Conservation (phyloP, 2,113 vertebrate species). For the Crotalus helleri region DNA sequence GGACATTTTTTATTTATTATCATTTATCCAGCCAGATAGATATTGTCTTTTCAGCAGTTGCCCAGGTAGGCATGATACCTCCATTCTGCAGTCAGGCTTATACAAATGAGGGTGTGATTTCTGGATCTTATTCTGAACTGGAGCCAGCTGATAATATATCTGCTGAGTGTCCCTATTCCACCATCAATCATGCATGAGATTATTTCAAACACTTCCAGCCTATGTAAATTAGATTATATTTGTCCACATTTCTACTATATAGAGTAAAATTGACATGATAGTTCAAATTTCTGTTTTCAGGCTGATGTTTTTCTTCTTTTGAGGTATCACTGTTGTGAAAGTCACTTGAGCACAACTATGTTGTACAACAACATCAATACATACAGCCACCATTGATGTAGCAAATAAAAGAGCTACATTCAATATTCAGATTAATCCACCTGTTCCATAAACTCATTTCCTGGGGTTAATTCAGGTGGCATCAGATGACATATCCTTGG, state of each 20-base stretch:
- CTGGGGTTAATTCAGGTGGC: neutral
- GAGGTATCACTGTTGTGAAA: neutral
- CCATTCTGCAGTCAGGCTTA: neutral
- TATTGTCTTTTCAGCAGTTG: neutral
- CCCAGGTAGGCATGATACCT: neutral
- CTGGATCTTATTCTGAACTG: neutral
- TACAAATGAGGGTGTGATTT: neutral
- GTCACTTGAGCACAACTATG: neutral
- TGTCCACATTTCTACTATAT: neutral
- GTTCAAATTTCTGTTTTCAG: neutral
- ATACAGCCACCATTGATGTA: neutral
- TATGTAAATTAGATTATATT: neutral
- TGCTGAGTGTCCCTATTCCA: neutral
- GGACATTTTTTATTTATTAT: neutral
- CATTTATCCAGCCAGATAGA: neutral
- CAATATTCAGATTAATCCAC: neutral
- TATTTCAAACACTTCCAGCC: neutral
- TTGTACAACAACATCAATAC: neutral
- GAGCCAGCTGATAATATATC: neutral
- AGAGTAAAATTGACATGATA: neutral
- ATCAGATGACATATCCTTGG: neutral
- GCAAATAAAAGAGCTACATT: neutral
- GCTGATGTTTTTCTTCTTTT: neutral
- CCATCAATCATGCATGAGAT: neutral
- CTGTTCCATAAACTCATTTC: neutral